Evolutionary conservation across 1,140 invertebrate species (phyloP), one percentile per base, ranked within the genome.

Genomic region (Drosophila watanabei): DNA sequence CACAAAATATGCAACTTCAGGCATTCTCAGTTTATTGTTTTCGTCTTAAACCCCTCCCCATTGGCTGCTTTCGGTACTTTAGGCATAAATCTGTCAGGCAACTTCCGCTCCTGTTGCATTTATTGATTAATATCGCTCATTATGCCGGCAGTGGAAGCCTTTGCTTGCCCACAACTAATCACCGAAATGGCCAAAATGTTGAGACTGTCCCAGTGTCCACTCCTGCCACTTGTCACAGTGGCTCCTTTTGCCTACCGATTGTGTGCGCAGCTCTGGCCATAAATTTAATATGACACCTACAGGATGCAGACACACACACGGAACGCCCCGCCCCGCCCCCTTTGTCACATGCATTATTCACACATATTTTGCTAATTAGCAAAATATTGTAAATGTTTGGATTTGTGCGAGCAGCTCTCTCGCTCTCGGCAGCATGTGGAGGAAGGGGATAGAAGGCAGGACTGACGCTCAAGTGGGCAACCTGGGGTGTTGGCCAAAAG

Each of bases 351-450:
- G 88, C 86, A 89, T 89, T 89, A 89, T 89, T 89, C 86, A 89
- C 86, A 86, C 86, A 80, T 86, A 90, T 89, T 85, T 79, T 80
- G 86, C 86, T 89, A 89, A 89, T 89, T 89, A 89, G 86, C 87
- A 89, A 89, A 89, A 89, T 89, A 89, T 89, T 90, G 86, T 91
- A 89, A 90, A 90, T 90, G 87, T 90, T 90, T 86, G 87, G 68
- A 89, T 90, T 90, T 86, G 76, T 86, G 86, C 70, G 66, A 66
- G 69, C 62, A 41, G 46, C 62, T 64, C 58, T 61, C 33, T 59
- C 35, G 46, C 62, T 64, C 58, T 61, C 33, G 20, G 7, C 45
- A 11, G n/a, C n/a, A n/a, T n/a, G n/a, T n/a, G 24, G 5, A 35
- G 4, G 33, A 33, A 10, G 33, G 16, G 32, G 14, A 16, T 24